These are phyloP conservation scores for Nycticebus coucang DNA, from an alignment of 2,113 vertebrate genomes.

Conservation along the genomic window DNA sequence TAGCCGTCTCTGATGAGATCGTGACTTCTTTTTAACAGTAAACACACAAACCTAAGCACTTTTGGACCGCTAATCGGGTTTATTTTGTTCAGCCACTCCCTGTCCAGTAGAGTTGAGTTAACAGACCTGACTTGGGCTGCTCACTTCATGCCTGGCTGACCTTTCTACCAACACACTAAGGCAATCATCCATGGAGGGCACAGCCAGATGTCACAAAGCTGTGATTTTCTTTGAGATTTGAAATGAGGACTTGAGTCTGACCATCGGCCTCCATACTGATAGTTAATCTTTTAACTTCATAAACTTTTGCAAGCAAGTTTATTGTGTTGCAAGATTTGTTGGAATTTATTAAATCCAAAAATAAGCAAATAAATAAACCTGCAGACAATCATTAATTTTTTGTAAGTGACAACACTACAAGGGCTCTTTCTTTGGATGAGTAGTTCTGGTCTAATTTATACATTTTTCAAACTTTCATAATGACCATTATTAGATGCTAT, in stretches of 20 bases:
- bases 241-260: constrained; percentile 5
- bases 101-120: neutral
- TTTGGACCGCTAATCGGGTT: neutral
- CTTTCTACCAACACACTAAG: neutral
- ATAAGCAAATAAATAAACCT: neutral
- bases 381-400: constrained; percentile 11
- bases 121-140: neutral
- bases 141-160: neutral
- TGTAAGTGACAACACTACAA: neutral
- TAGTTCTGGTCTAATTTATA: neutral
- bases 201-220: neutral
- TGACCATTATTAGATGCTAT: neutral
- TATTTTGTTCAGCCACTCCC: neutral
- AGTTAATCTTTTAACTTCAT: constrained; percentile 31
- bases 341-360: constrained; percentile 26
- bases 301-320: neutral
- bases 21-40: neutral
- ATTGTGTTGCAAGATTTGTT: constrained; percentile 34
- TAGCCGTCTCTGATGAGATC: constrained; percentile 4
- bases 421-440: neutral
- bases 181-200: neutral
- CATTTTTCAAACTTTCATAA: neutral
- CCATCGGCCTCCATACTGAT: neutral
- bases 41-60: neutral
- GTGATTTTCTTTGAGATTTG: neutral